phyloP scores from a whole-genome alignment of 2,888 invertebrate species.

The Cyaniris semiargus region DNA sequence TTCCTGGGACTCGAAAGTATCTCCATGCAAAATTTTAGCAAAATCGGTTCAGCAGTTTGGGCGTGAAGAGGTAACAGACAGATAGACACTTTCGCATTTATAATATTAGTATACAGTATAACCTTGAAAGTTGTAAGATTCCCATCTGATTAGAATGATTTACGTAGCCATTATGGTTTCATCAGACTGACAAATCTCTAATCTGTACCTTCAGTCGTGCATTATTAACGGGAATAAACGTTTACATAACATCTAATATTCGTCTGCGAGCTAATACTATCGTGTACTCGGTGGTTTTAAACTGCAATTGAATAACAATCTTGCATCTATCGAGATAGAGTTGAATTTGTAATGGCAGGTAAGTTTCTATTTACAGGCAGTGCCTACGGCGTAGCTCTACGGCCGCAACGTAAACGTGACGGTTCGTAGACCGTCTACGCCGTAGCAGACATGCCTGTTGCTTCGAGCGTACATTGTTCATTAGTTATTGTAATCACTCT shows the following conservation, averaged over 20 bases:
- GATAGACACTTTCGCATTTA: no score
- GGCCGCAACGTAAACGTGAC: slow-evolving; percentile 58
- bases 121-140: no score
- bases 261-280: slow-evolving; percentile 9
- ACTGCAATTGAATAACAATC: neutral
- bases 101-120: no score
- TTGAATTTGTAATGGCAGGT: neutral
- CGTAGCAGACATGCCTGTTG: slow-evolving; percentile 38
- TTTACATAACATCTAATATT: slow-evolving; percentile 12
- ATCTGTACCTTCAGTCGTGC: neutral
- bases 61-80: no score
- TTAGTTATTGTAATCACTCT: neutral
- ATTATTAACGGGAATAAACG: slow-evolving; percentile 11
- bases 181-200: slow-evolving; percentile 3
- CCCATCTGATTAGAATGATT: neutral
- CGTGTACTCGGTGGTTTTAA: neutral
- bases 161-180: neutral
- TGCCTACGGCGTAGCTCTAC: slow-evolving; percentile 55
- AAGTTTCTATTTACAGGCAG: slow-evolving; percentile 16
- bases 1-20: no score
- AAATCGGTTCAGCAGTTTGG: no score
- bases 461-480: slow-evolving; percentile 12
- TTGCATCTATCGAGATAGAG: neutral
- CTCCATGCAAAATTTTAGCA: no score
- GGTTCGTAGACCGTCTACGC: slow-evolving; percentile 61